These are phyloP conservation scores for Cossypha heuglini DNA, from an alignment of 2,797 vertebrate genomes.

Conservation along the genomic window DNA sequence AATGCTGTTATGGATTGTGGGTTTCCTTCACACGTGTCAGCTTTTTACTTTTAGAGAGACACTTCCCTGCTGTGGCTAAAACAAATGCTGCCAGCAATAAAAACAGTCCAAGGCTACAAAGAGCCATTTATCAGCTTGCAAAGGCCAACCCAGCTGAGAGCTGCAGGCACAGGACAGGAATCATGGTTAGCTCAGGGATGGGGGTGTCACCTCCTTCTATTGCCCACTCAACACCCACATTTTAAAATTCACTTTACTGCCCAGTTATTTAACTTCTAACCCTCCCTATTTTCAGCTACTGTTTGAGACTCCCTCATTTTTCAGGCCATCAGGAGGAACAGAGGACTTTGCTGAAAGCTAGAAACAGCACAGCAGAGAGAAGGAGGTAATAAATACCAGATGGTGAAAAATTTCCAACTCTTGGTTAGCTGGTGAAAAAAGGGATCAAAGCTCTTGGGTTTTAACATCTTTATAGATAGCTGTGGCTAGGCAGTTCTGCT, in stretches of 20 bases:
- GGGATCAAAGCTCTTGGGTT: background rate
- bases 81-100: slow-evolving; percentile 6
- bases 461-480: background rate
- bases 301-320: background rate
- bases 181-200: background rate
- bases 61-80: background rate
- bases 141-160: background rate
- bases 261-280: background rate
- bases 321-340: background rate
- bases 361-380: background rate
- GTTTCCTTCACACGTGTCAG: background rate
- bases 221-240: background rate
- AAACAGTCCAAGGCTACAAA: background rate
- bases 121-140: background rate
- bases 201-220: background rate
- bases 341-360: background rate
- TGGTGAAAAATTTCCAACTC: background rate
- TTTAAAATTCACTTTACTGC: background rate
- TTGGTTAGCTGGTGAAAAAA: background rate
- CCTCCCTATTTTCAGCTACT: background rate
- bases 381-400: background rate
- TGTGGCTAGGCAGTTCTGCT: background rate
- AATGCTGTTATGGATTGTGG: background rate
- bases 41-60: slow-evolving; percentile 27
- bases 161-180: background rate